These are phyloP conservation scores for Myioborus melanocephalus DNA, from an alignment of 2,797 vertebrate species.

Conservation along the genomic window DNA sequence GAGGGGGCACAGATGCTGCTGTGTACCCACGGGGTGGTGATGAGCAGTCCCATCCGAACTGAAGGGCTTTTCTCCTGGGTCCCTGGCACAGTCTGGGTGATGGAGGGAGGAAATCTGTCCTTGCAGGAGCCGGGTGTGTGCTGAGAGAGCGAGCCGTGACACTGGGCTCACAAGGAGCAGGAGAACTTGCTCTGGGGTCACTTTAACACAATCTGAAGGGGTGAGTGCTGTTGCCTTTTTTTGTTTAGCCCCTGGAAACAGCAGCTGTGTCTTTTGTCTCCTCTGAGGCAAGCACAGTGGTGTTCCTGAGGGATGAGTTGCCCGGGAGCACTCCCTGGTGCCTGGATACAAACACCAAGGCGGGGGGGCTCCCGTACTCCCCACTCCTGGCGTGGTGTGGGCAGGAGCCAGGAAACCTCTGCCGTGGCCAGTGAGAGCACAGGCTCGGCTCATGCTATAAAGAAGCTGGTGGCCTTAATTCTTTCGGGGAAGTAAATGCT, in stretches of 20 bases:
- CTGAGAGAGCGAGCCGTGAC: background rate
- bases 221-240: background rate
- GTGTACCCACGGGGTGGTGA: background rate
- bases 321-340: background rate
- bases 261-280: background rate
- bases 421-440: accelerated
- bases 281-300: background rate
- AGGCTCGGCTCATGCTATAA: background rate
- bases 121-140: background rate
- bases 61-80: background rate
- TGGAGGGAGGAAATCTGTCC: background rate
- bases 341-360: background rate
- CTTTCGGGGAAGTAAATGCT: background rate
- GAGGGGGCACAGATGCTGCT: background rate
- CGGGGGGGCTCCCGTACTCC: background rate
- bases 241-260: background rate
- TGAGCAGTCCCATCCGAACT: accelerated
- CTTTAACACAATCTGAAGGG: background rate
- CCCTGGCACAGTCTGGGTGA: background rate
- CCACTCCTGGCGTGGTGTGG: background rate
- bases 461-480: background rate
- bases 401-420: background rate
- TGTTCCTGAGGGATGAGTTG: background rate
- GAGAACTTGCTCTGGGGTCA: background rate
- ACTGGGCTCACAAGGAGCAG: background rate